Base-by-base conservation (phyloP, 2,888 invertebrate genomes). In the Heliconius aoede region DNA sequence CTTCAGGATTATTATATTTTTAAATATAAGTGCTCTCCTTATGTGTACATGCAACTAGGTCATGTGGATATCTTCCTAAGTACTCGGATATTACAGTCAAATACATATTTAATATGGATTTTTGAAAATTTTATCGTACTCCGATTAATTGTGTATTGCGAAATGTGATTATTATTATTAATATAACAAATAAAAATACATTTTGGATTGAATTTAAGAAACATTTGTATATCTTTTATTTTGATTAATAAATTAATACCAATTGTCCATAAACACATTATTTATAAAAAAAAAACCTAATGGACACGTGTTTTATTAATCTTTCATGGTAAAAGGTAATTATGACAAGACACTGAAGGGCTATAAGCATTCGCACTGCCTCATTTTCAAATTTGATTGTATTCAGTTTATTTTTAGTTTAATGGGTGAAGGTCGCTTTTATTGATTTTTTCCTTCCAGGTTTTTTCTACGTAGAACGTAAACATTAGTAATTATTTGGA, bases 291-390 rank as follows among this genome's bases (percentile, higher is more conserved):
- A 30, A 11, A 24, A 36, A 7, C 24, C n/a, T 60, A 60, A 36
- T 30, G 36, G 40, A 36, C 65, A 65, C 65, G 65, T 65, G 65
- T 36, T 65, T 65, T 65, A 13, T 64, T 65, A 24, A 26, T 24
- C 24, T 65, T 65, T 36, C 65, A 65, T 65, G 36, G 15, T 40
- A 24, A 65, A 65, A 24, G 30, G 69, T 69, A 69, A 30, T 55
- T 69, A n/a, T 55, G 24, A 51, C n/a, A 51, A 24, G 32, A 24
- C 55, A 32, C 24, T 13, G 9, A 30, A 69, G 68, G 30, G n/a
- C 68, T 51, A 64, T 26, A 72, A 65, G 72, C 75, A 72, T 79
- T 79, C 79, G 79, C 79, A 76, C 65, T 75, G 79, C 75, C 64
- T 75, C 72, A 60, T 67, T n/a, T n/a, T n/a, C n/a, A 69, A 69